phyloP scores from a whole-genome alignment of 2,113 vertebrate species.

The Malurus melanocephalus region DNA sequence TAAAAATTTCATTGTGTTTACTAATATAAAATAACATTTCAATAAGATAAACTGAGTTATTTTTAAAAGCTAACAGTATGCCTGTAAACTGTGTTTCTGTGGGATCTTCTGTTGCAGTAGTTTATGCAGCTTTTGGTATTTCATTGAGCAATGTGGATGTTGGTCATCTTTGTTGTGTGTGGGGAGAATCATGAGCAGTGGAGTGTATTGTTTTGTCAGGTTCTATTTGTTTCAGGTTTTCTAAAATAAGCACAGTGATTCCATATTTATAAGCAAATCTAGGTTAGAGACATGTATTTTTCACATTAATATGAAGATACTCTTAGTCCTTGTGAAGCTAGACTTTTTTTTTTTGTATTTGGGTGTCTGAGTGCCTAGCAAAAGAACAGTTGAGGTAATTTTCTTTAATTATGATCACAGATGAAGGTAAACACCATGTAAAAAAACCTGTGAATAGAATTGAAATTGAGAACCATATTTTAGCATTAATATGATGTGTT shows the following conservation, averaged over 20 bases:
- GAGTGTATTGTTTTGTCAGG: constrained; percentile 6
- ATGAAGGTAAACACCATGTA: background rate
- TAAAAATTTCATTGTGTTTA: background rate
- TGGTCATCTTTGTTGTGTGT: background rate
- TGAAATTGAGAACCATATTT: background rate
- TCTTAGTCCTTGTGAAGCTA: background rate
- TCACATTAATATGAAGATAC: background rate
- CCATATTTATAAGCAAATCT: background rate
- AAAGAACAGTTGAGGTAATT: background rate
- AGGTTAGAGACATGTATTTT: background rate
- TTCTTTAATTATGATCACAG: background rate
- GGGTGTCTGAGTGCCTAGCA: background rate
- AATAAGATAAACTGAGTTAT: background rate
- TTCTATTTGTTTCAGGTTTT: constrained; percentile 24
- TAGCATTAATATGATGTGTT: background rate
- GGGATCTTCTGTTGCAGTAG: background rate
- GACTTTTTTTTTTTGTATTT: background rate
- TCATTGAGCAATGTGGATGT: background rate
- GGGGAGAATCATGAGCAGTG: background rate
- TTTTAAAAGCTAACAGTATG: background rate
- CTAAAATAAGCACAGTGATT: background rate
- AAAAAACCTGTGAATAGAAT: background rate
- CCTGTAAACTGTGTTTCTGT: background rate
- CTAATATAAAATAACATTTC: background rate
- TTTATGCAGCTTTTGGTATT: background rate